Conservation (phyloP, 2,888 invertebrate genomes). For the Dryocosmus kuriphilus region DNA sequence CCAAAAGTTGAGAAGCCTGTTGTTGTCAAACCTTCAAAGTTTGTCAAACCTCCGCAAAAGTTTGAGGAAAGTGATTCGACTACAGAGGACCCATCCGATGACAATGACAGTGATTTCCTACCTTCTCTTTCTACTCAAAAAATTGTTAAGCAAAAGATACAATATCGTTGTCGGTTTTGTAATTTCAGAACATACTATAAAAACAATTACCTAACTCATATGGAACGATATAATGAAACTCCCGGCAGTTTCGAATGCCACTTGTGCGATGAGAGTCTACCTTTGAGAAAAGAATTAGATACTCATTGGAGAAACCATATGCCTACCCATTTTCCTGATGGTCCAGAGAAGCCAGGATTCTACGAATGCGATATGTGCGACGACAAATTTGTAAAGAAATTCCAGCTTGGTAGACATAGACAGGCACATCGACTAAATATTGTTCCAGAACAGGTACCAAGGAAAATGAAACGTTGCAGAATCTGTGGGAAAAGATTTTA, state of each 20-base stretch:
- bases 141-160: not conserved
- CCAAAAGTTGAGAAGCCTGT: no score
- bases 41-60: not conserved
- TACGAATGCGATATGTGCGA: constrained; percentile 53
- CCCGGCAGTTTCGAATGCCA: not conserved
- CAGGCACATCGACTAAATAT: constrained; percentile 31
- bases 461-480: constrained; percentile 62
- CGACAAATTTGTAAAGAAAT: constrained; percentile 50
- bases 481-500: constrained; percentile 78
- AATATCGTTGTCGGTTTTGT: not conserved
- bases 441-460: not conserved
- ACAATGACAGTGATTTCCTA: not conserved
- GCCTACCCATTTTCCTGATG: constrained; percentile 51
- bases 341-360: constrained; percentile 56
- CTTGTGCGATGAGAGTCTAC: constrained; percentile 77
- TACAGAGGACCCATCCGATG: not conserved
- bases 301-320: constrained; percentile 53
- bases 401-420: constrained; percentile 47
- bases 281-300: constrained; percentile 77
- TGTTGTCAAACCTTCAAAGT: no score
- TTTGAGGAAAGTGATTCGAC: not conserved
- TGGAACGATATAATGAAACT: not conserved
- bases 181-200: not conserved
- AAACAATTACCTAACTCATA: not conserved
- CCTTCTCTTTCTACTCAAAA: not conserved